Evolutionary conservation across 2,888 invertebrate genomes (phyloP), one percentile per base, ranked within the genome.

Genomic region (Encarsia formosa): DNA sequence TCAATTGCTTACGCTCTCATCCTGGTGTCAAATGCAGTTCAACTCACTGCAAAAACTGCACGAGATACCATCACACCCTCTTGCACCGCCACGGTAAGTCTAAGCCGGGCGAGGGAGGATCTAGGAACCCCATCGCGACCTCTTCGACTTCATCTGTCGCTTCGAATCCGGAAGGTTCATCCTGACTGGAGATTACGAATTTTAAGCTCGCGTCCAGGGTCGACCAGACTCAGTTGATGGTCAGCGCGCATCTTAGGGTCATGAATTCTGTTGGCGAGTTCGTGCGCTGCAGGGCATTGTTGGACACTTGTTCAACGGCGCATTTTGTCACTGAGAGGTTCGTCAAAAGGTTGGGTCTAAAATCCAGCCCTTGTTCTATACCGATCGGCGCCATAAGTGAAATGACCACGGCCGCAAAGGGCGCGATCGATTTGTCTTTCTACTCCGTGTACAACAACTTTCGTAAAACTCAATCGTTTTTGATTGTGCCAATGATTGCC

Each of bases 301-400:
- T 51, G 4, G 50, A 50, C 16, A 44, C 44, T 1, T 44, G 50
- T 8, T 35, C 44, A 6, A 44, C 39, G 1, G 26, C 11, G 1
- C 18, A 50, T 23, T 51, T 51, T 9, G 26, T 35, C 9, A 51
- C 45, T 2, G 20, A 8, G 2, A 8, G 11, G 9, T 22, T 41
- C 4, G 19, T 20, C 5, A 20, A 23, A 8, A 38, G 20, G 11
- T n/a, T 40, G 31, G n/a, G 20, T 1, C 11, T 41, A 4, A 5
- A 24, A 2, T 20, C 13, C 13, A 19, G 15, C 4, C 3, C 5
- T 5, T 19, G 26, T 18, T n/a, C 5, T 2, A 13, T 46, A 9
- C 6, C 35, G 15, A 16, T 45, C 13, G 29, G 32, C 16, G 51
- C 29, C 0, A 26, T 51, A 2, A 35, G 35, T 11, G 22, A 18